phyloP scores from a whole-genome alignment of 2,113 vertebrate species.

The Tichodroma muraria region DNA sequence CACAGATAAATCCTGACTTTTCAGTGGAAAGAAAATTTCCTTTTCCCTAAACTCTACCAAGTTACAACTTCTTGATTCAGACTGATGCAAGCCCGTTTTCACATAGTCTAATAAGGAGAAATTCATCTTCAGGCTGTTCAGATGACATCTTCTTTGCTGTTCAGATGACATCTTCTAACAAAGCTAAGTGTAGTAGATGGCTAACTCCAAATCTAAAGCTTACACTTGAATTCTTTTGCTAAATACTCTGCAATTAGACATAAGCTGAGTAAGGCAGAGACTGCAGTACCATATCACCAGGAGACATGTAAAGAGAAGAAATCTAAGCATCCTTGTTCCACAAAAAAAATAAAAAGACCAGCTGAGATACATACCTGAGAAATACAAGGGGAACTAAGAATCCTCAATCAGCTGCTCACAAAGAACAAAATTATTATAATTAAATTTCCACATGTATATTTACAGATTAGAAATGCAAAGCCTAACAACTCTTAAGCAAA shows the following conservation, averaged over 20 bases:
- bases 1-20: not conserved
- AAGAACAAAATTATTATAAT: not conserved
- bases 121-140: not conserved
- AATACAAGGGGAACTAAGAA: not conserved
- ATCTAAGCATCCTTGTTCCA: not conserved
- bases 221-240: not conserved
- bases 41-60: not conserved
- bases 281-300: not conserved
- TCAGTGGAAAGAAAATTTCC: not conserved
- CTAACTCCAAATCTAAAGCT: not conserved
- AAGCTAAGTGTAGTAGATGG: not conserved
- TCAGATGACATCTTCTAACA: not conserved
- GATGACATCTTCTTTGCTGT: not conserved
- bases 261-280: conserved; percentile 12
- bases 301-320: not conserved
- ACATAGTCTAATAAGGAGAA: too few species aligned
- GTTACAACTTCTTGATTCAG: not conserved
- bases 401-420: not conserved
- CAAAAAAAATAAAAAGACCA: not conserved
- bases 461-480: not conserved
- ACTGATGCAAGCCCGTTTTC: not conserved
- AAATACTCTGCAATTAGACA: conserved; percentile 25
- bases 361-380: not conserved
- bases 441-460: not conserved
- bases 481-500: not conserved